Conservation (phyloP, 2,888 invertebrate genomes). For the Caenorhabditis virilis region DNA sequence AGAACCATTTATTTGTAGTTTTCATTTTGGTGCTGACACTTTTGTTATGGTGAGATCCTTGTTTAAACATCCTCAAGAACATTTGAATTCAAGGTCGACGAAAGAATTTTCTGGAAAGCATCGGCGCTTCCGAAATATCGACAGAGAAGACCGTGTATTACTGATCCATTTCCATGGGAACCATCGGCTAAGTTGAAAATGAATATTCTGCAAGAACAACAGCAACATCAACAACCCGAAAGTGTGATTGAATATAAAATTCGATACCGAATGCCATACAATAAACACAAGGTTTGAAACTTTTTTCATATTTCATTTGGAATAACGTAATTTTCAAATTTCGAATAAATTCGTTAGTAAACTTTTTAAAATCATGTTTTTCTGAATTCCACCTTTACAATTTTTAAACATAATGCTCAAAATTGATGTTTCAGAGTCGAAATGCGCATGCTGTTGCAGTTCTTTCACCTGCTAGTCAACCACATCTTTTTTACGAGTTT, state of each 20-base stretch:
- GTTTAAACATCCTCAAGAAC: neutral
- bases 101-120: slow-evolving; percentile 38
- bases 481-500: slow-evolving; percentile 44
- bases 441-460: slow-evolving; percentile 43
- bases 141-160: slow-evolving; percentile 18
- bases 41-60: slow-evolving; percentile 24
- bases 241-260: slow-evolving; percentile 12
- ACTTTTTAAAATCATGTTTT: no score
- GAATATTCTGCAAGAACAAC: neutral
- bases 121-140: slow-evolving; percentile 33
- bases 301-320: no score
- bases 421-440: neutral
- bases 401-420: no score
- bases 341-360: no score
- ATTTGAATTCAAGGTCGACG: slow-evolving; percentile 19
- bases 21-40: slow-evolving; percentile 34
- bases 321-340: no score
- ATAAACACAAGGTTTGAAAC: slow-evolving; percentile 25
- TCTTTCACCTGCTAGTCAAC: slow-evolving; percentile 27
- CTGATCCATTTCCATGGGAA: slow-evolving; percentile 38
- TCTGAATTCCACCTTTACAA: no score
- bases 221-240: neutral
- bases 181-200: slow-evolving; percentile 6
- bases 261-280: slow-evolving; percentile 26
- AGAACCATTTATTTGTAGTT: slow-evolving; percentile 33